Conservation (phyloP, 2,888 invertebrate species). For the Platycheirus albimanus region DNA sequence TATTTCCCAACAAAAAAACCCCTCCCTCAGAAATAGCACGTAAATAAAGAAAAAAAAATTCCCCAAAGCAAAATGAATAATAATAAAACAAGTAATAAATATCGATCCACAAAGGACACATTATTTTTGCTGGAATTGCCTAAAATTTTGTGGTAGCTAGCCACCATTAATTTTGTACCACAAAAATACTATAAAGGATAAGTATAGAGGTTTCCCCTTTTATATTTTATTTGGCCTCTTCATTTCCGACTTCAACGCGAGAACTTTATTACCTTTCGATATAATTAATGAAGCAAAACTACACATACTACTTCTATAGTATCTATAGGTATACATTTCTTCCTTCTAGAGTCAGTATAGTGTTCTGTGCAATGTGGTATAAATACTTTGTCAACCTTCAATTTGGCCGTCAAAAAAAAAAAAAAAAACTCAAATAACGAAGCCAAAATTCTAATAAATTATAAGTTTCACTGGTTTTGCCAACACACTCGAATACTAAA, state of each 20-base stretch:
- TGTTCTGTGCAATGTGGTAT: background rate
- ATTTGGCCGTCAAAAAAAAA: background rate
- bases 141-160: constrained; percentile 7
- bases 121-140: constrained; percentile 19
- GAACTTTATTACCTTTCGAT: constrained; percentile 63
- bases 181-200: background rate
- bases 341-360: constrained; percentile 24
- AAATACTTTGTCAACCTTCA: constrained; percentile 54
- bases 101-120: constrained; percentile 55
- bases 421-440: too few species aligned
- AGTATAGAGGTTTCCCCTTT: background rate
- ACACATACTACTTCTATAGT: too few species aligned
- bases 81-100: constrained; percentile 61
- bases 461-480: constrained; percentile 31
- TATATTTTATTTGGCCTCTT: constrained; percentile 39
- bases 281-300: constrained; percentile 71
- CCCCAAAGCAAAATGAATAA: constrained; percentile 48
- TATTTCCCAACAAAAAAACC: background rate
- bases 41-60: too few species aligned
- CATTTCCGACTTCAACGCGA: constrained; percentile 28
- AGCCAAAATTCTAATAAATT: constrained; percentile 57
- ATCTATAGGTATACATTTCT: too few species aligned
- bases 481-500: constrained; percentile 18
- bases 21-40: too few species aligned
- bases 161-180: constrained; percentile 4